Conservation (phyloP, 1,140 invertebrate species). For the Pemphigus obesinymphae region DNA sequence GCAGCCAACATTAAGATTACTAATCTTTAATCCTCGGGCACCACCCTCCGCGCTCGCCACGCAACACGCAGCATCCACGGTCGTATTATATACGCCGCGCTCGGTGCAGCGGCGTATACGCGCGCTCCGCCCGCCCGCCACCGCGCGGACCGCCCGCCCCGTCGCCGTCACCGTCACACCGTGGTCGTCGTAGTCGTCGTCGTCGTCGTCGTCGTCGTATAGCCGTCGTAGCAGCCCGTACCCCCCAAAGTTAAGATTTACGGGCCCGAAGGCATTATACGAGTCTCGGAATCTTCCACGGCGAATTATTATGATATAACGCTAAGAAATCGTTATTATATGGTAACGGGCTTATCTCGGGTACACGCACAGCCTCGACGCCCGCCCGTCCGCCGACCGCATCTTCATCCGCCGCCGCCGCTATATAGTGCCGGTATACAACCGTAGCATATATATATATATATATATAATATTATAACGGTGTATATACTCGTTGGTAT, state of each 20-base stretch:
- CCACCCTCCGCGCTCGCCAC: background rate
- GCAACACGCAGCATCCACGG: background rate
- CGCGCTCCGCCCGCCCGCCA: background rate
- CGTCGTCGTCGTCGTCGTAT: background rate
- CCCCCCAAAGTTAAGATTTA: constrained; percentile 39
- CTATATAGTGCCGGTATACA: background rate
- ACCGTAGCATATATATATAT: background rate
- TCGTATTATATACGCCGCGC: background rate
- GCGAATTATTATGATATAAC: constrained; percentile 42
- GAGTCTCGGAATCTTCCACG: constrained; percentile 33
- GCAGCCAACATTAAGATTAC: constrained; percentile 42
- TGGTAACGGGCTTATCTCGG: constrained; percentile 42
- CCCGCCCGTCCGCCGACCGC: background rate
- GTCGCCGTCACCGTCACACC: background rate
- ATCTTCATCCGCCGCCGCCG: background rate
- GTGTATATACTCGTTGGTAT: background rate
- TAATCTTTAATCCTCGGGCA: constrained; percentile 41
- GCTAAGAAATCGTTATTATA: constrained; percentile 42
- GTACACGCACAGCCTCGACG: constrained; percentile 26
- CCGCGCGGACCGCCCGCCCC: background rate
- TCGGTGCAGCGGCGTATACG: no score
- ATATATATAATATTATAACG: background rate
- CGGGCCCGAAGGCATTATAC: constrained; percentile 39
- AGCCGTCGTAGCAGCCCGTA: background rate
- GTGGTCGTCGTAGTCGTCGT: background rate